Conservation (phyloP, 2,888 invertebrate species). For the Pherbina coryleti region DNA sequence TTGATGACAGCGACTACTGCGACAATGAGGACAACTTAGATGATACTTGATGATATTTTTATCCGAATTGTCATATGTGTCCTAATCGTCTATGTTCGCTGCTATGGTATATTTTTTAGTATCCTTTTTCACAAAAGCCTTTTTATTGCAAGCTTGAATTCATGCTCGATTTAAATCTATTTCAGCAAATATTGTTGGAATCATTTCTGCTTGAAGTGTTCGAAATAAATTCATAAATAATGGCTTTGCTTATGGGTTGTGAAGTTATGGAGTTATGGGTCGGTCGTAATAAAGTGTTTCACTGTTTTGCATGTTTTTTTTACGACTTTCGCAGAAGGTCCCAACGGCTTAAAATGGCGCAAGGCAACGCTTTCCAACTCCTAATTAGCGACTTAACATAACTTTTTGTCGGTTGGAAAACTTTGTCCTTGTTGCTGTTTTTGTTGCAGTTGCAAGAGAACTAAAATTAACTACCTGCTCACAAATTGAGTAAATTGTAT, state of each 20-base stretch:
- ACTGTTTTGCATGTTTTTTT: not conserved
- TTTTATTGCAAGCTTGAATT: slow-evolving; percentile 45
- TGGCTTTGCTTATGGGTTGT: not conserved
- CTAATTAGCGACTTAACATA: slow-evolving; percentile 20
- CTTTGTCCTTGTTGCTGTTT: slow-evolving; percentile 46
- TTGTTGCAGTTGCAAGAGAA: slow-evolving; percentile 40
- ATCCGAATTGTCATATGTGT: slow-evolving; percentile 61
- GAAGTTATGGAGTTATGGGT: not conserved
- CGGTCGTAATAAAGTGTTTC: not conserved
- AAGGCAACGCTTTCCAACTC: not conserved
- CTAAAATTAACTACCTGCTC: slow-evolving; percentile 67
- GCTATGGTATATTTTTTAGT: slow-evolving; percentile 58
- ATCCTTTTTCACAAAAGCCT: not conserved
- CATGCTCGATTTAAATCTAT: slow-evolving; percentile 61
- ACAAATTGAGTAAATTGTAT: slow-evolving; percentile 62
- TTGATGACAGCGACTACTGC: too few relatives aligned
- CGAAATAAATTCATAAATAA: not conserved
- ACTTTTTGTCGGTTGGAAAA: slow-evolving; percentile 27
- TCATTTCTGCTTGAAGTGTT: slow-evolving; percentile 58
- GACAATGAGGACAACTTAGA: not conserved
- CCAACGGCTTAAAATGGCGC: not conserved
- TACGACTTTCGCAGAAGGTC: not conserved
- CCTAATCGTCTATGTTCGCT: slow-evolving; percentile 65
- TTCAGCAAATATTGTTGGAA: slow-evolving; percentile 64
- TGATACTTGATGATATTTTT: slow-evolving; percentile 41